Base-by-base conservation (phyloP, 2,797 vertebrate species). In the Sebastes cheni region DNA sequence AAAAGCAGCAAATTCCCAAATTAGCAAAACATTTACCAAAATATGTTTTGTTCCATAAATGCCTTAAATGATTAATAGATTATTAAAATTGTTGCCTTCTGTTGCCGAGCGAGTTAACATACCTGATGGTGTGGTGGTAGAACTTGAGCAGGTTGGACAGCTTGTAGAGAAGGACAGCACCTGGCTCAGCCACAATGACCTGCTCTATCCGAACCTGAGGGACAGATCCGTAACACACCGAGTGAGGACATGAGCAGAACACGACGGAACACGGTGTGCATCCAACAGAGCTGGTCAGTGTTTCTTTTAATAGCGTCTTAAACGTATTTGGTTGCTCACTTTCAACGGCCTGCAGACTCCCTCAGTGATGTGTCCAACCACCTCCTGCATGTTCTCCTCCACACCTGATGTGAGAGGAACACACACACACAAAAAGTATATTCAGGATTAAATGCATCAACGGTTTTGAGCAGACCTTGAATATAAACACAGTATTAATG, bases 71-170 rank as follows among this genome's bases (percentile, higher is more conserved):
- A 66, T 20, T 13, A 32, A 67, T 36, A 2, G 20, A 18, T 42
- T 46, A 18, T 13, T n/a, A 46, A 46, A 56, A 13, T 14, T 3
- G 9, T 39, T 62, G 20, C 27, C 8, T 18, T 8, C 18, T 10
- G 23, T 27, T 66, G 5, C 61, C 6, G 6, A 52, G 6, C 8
- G 12, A n/a, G 13, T 13, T 69, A 2, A 60, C 59, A 20, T 95
- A 99, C 98, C 98, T 97, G 93, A 99, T 97, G 75, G 98, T 99
- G 92, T 99, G 97, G 80, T 99, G 97, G 92, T 99, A 99, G 92
- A 99, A 99, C 90, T 98, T 99, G 3, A 99, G 97, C 83, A 99
- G 96, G 93, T 99, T 99, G 83, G 98, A 99, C 85, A 99, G 97
- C 92, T 99, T 99, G 88, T 99, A 99, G 13, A 99, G 94, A 65